phyloP scores from a whole-genome alignment of 2,888 invertebrate species.

The Laspeyria flexula region DNA sequence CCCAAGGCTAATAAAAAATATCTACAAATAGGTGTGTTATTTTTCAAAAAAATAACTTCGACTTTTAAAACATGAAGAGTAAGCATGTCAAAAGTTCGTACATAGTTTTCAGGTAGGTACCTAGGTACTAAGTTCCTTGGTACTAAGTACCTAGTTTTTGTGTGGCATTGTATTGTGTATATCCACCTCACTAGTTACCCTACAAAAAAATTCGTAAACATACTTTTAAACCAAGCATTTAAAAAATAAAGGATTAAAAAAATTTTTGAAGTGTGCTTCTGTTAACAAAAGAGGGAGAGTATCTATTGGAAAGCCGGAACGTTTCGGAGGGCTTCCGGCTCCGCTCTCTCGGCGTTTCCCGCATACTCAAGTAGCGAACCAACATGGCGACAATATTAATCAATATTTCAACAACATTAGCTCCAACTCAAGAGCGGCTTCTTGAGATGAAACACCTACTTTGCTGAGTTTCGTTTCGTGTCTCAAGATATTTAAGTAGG shows the following conservation, averaged over 20 bases:
- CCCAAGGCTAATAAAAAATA: too few relatives aligned
- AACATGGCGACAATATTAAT: slow-evolving; percentile 86
- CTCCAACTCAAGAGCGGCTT: slow-evolving; percentile 59
- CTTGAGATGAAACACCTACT: slow-evolving; percentile 75
- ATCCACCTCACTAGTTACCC: too few relatives aligned
- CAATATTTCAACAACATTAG: slow-evolving; percentile 86
- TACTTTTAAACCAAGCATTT: too few relatives aligned
- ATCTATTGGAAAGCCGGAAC: slow-evolving; percentile 69
- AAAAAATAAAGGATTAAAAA: slow-evolving; percentile 31
- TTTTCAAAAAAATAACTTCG: too few relatives aligned
- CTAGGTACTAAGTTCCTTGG: too few relatives aligned
- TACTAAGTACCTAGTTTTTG: too few relatives aligned
- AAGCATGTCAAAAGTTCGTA: too few relatives aligned
- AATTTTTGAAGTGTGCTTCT: slow-evolving; percentile 59
- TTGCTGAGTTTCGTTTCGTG: slow-evolving; percentile 48
- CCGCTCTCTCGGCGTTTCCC: slow-evolving; percentile 58
- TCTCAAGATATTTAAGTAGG: slow-evolving; percentile 18
- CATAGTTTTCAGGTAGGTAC: too few relatives aligned
- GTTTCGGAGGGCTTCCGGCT: slow-evolving; percentile 67
- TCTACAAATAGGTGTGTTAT: too few relatives aligned
- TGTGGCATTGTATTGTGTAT: too few relatives aligned
- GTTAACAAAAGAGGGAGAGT: slow-evolving; percentile 70
- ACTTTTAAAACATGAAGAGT: too few relatives aligned
- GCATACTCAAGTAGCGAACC: slow-evolving; percentile 73
- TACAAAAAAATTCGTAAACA: too few relatives aligned